Evolutionary conservation across 2,113 vertebrate genomes (phyloP).

Genomic region (Dipodomys spectabilis): DNA sequence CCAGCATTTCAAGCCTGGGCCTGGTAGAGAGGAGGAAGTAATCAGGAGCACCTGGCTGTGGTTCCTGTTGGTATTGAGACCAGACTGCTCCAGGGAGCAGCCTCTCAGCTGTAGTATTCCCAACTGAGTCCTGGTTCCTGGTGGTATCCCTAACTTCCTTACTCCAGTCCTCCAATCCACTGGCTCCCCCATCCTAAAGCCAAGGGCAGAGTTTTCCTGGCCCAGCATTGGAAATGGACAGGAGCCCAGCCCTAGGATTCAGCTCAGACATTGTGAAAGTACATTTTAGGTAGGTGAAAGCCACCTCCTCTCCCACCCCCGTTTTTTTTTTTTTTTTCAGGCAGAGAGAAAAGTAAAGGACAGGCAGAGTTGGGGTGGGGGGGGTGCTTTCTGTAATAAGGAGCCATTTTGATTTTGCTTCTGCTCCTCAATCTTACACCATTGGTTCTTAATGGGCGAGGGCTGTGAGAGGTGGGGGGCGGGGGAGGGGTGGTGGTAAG

Average conservation of each 20-base stretch:
- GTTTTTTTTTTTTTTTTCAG: neutral
- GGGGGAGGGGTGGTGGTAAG: neutral
- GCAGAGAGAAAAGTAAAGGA: neutral
- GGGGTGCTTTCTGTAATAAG: neutral
- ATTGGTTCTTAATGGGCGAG: neutral
- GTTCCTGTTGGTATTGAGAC: slow-evolving; percentile 59
- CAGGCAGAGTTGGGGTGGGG: neutral
- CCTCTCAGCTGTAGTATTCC: neutral
- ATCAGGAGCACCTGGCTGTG: slow-evolving; percentile 69
- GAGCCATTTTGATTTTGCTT: neutral
- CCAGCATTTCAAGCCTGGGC: slow-evolving; percentile 65
- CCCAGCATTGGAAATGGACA: neutral
- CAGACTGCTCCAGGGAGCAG: slow-evolving; percentile 2
- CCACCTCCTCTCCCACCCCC: too few species aligned
- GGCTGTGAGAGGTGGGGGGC: neutral
- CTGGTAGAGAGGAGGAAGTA: slow-evolving; percentile 67
- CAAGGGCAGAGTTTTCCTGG: neutral
- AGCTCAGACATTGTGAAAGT: neutral
- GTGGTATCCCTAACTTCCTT: neutral
- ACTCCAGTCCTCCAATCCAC: neutral
- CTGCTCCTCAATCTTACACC: neutral
- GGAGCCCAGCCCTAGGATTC: neutral
- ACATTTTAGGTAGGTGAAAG: neutral
- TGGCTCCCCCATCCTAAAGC: neutral
- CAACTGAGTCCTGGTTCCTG: neutral